Percentiles rank a stretch among this genome's conserved stretches.
phyloP scores from a whole-genome alignment of 1,140 invertebrate species.

The Drepana arcuata region DNA sequence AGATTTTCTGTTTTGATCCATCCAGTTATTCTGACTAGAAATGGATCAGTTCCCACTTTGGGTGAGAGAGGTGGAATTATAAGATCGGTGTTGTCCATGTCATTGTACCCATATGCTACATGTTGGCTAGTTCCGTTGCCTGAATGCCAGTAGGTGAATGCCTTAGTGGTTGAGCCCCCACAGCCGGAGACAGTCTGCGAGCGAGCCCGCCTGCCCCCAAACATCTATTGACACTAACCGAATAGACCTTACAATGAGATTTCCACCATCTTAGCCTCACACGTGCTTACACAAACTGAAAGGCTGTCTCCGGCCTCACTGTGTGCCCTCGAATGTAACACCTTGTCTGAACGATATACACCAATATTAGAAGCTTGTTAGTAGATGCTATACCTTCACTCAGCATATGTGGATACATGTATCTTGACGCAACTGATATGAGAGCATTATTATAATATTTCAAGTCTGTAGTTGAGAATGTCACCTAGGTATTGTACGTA shows the following conservation, averaged over 20 bases:
- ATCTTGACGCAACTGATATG: too few relatives aligned
- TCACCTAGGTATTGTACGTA: slow-evolving; percentile 53
- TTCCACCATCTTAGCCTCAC: slow-evolving; percentile 3
- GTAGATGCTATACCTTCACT: too few relatives aligned
- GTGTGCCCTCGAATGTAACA: slow-evolving; percentile 30
- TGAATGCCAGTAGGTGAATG: slow-evolving; percentile 68
- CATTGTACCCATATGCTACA: slow-evolving; percentile 46
- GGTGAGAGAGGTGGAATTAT: slow-evolving; percentile 77
- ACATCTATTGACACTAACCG: not conserved
- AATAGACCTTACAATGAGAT: too few relatives aligned
- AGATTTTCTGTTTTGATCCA: slow-evolving; percentile 64
- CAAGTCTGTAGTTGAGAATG: slow-evolving; percentile 59
- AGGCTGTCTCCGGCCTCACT: slow-evolving; percentile 57
- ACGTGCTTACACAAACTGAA: not conserved
- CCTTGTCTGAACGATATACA: slow-evolving; percentile 32
- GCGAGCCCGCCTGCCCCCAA: slow-evolving; percentile 8
- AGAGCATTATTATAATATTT: slow-evolving; percentile 54
- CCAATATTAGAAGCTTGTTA: slow-evolving; percentile 53
- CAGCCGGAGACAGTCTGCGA: slow-evolving; percentile 47
- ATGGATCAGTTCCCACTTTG: slow-evolving; percentile 80
- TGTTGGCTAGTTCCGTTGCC: slow-evolving; percentile 62
- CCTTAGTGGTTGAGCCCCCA: slow-evolving; percentile 55
- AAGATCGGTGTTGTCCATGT: slow-evolving; percentile 64
- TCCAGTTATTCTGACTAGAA: slow-evolving; percentile 82
- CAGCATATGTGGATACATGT: too few relatives aligned